A percentile compares a stretch with the other conserved stretches of the same genome.
phyloP scores from a whole-genome alignment of 2,888 invertebrate genomes.

The Limnephilus rhombicus region DNA sequence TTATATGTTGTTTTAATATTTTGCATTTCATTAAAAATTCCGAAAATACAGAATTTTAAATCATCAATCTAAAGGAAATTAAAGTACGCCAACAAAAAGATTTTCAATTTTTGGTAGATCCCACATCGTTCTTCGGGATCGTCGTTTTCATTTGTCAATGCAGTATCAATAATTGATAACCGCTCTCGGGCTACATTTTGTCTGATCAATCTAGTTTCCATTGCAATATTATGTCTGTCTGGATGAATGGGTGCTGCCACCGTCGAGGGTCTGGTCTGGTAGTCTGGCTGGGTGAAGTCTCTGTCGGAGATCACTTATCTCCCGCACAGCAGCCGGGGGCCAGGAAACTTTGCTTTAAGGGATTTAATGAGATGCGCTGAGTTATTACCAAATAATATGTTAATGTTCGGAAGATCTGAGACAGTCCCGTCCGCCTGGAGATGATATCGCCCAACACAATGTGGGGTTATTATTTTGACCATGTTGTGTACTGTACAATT shows the following conservation, averaged over 20 bases:
- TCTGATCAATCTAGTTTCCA: background rate
- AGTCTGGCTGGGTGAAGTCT: too few relatives aligned
- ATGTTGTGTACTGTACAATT: constrained; percentile 28
- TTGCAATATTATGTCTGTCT: background rate
- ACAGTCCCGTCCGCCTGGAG: constrained; percentile 23
- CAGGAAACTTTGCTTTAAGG: constrained; percentile 48
- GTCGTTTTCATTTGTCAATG: background rate
- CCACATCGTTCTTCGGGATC: too few relatives aligned
- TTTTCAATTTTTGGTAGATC: too few relatives aligned
- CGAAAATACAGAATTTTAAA: too few relatives aligned
- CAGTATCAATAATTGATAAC: background rate
- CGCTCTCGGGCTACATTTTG: background rate
- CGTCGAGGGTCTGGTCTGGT: background rate
- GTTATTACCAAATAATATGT: constrained; percentile 58
- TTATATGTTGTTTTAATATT: too few relatives aligned
- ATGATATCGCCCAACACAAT: constrained; percentile 6
- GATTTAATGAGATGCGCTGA: constrained; percentile 54
- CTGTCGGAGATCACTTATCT: background rate
- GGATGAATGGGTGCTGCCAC: background rate
- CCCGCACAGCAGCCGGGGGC: constrained; percentile 26
- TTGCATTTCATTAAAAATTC: too few relatives aligned
- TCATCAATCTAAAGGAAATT: too few relatives aligned
- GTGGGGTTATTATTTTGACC: constrained; percentile 41
- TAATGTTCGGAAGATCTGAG: constrained; percentile 36
- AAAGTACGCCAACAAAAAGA: too few relatives aligned